Percentiles rank a stretch among this genome's conserved stretches.
Conservation (phyloP, 2,888 invertebrate species). For the Zele albiditarsus region DNA sequence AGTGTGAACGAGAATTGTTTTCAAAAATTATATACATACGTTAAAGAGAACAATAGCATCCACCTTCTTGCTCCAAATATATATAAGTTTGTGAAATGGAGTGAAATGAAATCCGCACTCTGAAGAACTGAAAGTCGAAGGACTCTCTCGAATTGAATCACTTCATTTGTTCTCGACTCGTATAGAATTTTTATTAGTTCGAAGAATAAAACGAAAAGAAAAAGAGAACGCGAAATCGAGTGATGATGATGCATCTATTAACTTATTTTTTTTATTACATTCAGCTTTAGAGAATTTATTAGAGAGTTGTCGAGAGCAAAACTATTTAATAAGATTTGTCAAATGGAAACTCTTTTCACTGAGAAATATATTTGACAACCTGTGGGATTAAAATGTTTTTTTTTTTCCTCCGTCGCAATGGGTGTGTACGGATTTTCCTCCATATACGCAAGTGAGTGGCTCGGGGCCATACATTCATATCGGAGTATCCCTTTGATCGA, state of each 20-base stretch:
- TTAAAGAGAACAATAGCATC: not conserved
- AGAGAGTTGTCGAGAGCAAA: not conserved
- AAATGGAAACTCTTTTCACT: not conserved
- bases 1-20: constrained; percentile 22
- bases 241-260: no score
- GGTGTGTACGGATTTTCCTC: not conserved
- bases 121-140: not conserved
- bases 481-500: constrained; percentile 28
- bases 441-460: constrained; percentile 25
- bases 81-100: not conserved
- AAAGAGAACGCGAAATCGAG: no score
- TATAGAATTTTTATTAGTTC: no score
- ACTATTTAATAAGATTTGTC: not conserved
- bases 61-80: not conserved
- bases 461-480: constrained; percentile 24
- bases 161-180: not conserved
- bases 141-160: not conserved
- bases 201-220: no score
- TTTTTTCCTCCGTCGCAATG: not conserved
- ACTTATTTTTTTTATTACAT: not conserved
- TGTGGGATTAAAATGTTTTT: constrained; percentile 27
- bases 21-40: not conserved
- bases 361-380: constrained; percentile 18
- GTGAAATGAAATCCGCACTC: not conserved
- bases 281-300: not conserved